Conservation (phyloP, 1,140 invertebrate genomes). For the Scaptodrosophila lebanonensis region DNA sequence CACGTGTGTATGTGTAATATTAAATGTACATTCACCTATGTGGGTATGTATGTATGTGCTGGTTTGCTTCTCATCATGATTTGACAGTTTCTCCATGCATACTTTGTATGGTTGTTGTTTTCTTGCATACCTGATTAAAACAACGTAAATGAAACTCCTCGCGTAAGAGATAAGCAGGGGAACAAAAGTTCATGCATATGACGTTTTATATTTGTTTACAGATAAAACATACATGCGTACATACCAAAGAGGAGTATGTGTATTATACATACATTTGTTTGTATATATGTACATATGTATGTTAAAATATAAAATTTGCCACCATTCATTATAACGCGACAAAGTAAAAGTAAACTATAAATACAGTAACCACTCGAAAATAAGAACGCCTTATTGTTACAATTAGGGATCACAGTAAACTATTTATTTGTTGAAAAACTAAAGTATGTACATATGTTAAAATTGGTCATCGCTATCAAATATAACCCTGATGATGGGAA, state of each 20-base stretch:
- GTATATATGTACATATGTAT: not conserved
- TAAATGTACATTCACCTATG: too few species aligned
- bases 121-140: slow-evolving; percentile 24
- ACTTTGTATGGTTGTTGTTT: slow-evolving; percentile 45
- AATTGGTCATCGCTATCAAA: too few species aligned
- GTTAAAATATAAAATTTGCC: not conserved
- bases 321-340: too few species aligned
- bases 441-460: too few species aligned
- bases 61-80: slow-evolving; percentile 62
- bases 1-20: too few species aligned
- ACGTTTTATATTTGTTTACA: not conserved
- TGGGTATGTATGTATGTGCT: slow-evolving; percentile 34
- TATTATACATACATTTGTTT: not conserved
- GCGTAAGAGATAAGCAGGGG: slow-evolving; percentile 12
- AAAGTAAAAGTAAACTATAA: too few species aligned
- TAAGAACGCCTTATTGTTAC: too few species aligned
- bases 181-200: not conserved
- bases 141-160: slow-evolving; percentile 28
- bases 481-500: too few species aligned
- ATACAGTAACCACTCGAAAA: too few species aligned
- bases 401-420: too few species aligned
- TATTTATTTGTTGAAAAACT: too few species aligned
- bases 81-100: slow-evolving; percentile 55
- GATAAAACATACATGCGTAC: slow-evolving; percentile 3
- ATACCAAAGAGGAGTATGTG: slow-evolving; percentile 22